Conservation (phyloP, 2,797 vertebrate genomes). For the Sebastes taczanowskii region DNA sequence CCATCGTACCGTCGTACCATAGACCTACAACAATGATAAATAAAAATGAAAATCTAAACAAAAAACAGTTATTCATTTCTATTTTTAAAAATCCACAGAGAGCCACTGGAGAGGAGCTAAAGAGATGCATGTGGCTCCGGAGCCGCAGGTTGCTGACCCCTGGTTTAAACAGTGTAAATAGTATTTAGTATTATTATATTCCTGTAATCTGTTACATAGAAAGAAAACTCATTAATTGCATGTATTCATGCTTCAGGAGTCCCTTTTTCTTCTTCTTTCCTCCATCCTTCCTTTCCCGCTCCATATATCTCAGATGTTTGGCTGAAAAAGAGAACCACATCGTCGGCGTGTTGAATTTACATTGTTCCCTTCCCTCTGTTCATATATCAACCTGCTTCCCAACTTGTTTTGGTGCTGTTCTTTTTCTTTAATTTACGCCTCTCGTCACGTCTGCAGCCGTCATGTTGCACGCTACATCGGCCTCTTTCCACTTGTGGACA, state of each 20-base stretch:
- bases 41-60: too few relatives aligned
- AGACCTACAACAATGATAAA: too few relatives aligned
- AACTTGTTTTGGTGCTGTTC: conserved; percentile 28
- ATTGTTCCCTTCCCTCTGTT: conserved; percentile 31
- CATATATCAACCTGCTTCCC: conserved; percentile 48
- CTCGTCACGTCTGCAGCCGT: neutral
- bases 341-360: neutral
- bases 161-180: neutral
- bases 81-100: too few relatives aligned
- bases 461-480: neutral
- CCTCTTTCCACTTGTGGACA: conserved; percentile 18
- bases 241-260: neutral
- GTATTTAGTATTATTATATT: neutral
- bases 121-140: too few relatives aligned
- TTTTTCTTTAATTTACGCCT: conserved; percentile 43
- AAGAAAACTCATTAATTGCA: neutral
- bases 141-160: too few relatives aligned
- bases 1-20: too few relatives aligned
- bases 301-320: conserved; percentile 31
- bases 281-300: conserved; percentile 14
- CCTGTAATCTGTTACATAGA: neutral
- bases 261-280: neutral
- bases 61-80: too few relatives aligned
- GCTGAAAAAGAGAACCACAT: neutral
- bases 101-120: too few relatives aligned